Percentiles rank a stretch among this genome's conserved stretches.
These are phyloP conservation scores for Poeciliopsis occidentalis DNA, from an alignment of 2,113 vertebrate genomes.

Conservation along the genomic window DNA sequence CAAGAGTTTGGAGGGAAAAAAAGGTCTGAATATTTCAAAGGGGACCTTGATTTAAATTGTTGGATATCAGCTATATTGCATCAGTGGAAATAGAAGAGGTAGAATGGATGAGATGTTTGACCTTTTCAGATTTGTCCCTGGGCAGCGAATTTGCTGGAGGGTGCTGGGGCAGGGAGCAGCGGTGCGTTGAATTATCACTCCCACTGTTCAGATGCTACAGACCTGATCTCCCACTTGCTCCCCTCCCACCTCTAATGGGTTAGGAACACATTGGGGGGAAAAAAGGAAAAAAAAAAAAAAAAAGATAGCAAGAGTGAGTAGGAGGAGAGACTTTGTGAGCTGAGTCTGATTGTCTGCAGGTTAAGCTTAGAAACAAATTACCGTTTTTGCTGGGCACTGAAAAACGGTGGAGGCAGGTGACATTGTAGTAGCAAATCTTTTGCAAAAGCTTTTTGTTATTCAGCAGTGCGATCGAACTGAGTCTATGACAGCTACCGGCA, in stretches of 20 bases:
- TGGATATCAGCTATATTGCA: slow-evolving; percentile 68
- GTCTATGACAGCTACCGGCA: slow-evolving; percentile 69
- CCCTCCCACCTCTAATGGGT: slow-evolving; percentile 68
- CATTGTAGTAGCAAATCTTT: slow-evolving; percentile 68
- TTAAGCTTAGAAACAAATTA: slow-evolving; percentile 69
- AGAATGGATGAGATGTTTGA: slow-evolving; percentile 76
- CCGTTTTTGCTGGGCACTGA: slow-evolving; percentile 27
- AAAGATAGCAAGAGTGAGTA: slow-evolving; percentile 9
- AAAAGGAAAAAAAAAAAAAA: slow-evolving; percentile 31
- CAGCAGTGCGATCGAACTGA: slow-evolving; percentile 60
- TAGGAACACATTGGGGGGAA: slow-evolving; percentile 51
- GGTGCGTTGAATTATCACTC: slow-evolving; percentile 75
- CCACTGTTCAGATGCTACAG: no score
- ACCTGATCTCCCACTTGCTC: slow-evolving; percentile 63
- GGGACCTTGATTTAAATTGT: slow-evolving; percentile 66
- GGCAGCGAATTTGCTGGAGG: slow-evolving; percentile 76
- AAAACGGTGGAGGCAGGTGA: slow-evolving; percentile 56
- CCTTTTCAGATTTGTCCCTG: slow-evolving; percentile 76
- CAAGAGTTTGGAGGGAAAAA: slow-evolving; percentile 16
- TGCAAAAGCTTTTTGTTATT: slow-evolving; percentile 65
- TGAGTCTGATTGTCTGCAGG: slow-evolving; percentile 44
- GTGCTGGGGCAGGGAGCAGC: slow-evolving; percentile 62
- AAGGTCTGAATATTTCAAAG: slow-evolving; percentile 56
- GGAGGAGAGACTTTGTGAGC: slow-evolving; percentile 15
- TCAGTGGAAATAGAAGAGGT: slow-evolving; percentile 63